These are phyloP conservation scores for Dynastes grantii DNA, from an alignment of 2,888 invertebrate species.

Conservation along the genomic window DNA sequence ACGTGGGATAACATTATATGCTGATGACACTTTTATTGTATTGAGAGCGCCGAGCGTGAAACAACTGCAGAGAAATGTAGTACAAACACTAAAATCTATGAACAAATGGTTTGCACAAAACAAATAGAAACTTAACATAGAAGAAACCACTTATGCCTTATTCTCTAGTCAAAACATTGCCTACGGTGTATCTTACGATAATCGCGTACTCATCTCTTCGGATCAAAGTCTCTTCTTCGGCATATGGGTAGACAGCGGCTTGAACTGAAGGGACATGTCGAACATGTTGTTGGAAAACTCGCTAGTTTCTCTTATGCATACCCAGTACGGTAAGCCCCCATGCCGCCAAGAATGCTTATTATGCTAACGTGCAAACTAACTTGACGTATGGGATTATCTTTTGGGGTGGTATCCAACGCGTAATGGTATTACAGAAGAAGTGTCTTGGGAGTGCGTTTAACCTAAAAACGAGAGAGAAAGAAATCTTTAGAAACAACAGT, in stretches of 20 bases:
- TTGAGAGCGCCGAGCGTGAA: background rate
- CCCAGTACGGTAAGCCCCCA: background rate
- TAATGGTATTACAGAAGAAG: too few species aligned
- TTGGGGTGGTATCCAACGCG: too few species aligned
- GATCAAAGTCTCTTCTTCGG: background rate
- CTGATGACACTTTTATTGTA: background rate
- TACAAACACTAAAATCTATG: background rate
- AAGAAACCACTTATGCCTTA: background rate
- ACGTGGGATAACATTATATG: background rate
- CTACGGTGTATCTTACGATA: background rate
- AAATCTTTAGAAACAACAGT: too few species aligned
- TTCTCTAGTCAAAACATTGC: background rate
- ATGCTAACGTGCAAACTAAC: too few species aligned
- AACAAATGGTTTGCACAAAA: background rate
- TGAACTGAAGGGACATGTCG: background rate
- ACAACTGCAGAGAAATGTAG: background rate
- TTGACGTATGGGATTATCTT: too few species aligned
- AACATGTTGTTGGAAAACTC: background rate
- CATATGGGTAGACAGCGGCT: background rate
- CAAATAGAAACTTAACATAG: background rate
- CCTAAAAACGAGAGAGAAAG: too few species aligned
- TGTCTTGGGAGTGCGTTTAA: too few species aligned
- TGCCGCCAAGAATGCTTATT: background rate
- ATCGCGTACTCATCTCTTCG: background rate
- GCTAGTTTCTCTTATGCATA: background rate